Conservation (phyloP, 2,888 invertebrate genomes). For the Nomada lathburiana region DNA sequence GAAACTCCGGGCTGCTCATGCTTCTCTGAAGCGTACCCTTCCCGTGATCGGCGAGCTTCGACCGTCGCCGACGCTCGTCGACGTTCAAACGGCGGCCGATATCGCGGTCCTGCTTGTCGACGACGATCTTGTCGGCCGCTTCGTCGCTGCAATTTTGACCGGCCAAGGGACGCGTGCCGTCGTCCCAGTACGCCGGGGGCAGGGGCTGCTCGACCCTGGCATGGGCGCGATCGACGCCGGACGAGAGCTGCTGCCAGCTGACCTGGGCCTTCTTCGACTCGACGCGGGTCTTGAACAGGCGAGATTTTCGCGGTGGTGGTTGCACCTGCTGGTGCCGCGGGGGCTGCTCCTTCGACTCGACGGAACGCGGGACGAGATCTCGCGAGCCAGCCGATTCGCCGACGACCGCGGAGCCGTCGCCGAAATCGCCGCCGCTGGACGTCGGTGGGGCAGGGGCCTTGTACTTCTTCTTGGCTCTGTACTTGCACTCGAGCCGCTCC, state of each 20-base stretch:
- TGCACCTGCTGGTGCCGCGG: conserved; percentile 51
- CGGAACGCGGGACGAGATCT: not conserved
- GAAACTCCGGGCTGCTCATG: conserved; percentile 85
- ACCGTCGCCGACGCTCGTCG: conserved; percentile 48
- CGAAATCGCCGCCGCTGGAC: conserved; percentile 76
- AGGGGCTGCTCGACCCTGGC: not conserved
- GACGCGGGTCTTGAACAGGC: conserved; percentile 91
- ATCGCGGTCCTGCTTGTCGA: conserved; percentile 42
- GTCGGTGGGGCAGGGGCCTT: conserved; percentile 89
- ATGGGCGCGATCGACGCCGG: conserved; percentile 35
- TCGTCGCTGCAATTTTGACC: not conserved
- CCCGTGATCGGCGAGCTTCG: conserved; percentile 75
- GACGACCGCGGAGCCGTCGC: conserved; percentile 84
- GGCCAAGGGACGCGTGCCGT: not conserved
- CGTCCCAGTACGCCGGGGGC: conserved; percentile 27
- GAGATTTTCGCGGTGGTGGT: conserved; percentile 85
- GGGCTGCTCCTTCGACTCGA: not conserved
- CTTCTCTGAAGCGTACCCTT: conserved; percentile 84
- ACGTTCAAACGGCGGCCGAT: conserved; percentile 51
- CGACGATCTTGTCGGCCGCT: not conserved
- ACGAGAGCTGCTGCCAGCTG: conserved; percentile 70
- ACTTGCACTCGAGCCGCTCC: conserved; percentile 82
- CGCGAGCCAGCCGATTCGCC: conserved; percentile 2
- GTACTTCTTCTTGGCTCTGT: conserved; percentile 90
- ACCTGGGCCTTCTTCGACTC: conserved; percentile 87